A percentile compares a stretch with the other conserved stretches of the same genome.
Evolutionary conservation across 2,113 vertebrate genomes (phyloP).

Genomic region (Leptocoma aspasia): DNA sequence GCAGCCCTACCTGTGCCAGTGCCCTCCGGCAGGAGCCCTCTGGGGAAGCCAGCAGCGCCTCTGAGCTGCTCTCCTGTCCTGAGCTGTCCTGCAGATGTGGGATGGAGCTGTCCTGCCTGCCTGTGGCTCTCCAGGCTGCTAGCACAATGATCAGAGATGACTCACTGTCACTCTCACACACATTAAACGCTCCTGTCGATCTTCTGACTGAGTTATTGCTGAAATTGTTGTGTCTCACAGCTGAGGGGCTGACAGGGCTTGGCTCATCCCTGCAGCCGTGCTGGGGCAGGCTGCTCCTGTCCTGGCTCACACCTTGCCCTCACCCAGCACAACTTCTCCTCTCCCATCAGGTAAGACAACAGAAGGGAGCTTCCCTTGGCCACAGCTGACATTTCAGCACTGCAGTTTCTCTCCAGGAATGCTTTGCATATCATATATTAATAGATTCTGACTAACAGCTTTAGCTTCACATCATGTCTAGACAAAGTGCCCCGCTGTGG

Average conservation of each 20-base stretch:
- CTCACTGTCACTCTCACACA: conserved; percentile 38
- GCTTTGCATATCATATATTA: neutral
- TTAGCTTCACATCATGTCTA: conserved; percentile 27
- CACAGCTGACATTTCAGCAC: neutral
- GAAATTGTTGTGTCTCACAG: neutral
- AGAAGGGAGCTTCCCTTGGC: neutral
- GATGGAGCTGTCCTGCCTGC: neutral
- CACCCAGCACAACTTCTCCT: neutral
- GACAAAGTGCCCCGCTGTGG: neutral
- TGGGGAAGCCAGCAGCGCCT: neutral
- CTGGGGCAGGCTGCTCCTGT: neutral
- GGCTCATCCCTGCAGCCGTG: neutral
- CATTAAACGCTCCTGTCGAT: neutral
- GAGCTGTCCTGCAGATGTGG: neutral
- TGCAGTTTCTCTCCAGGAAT: conserved; percentile 23
- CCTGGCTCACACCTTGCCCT: neutral
- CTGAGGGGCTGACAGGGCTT: neutral
- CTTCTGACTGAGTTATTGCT: neutral
- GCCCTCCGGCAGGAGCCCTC: neutral
- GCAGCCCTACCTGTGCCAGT: neutral
- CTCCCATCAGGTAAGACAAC: neutral
- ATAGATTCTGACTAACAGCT: conserved; percentile 33
- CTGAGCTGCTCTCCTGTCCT: neutral
- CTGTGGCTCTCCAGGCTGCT: neutral
- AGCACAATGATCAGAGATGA: conserved; percentile 10